Evolutionary conservation across 2,888 invertebrate species (phyloP).

Genomic region (Hedya salicella): DNA sequence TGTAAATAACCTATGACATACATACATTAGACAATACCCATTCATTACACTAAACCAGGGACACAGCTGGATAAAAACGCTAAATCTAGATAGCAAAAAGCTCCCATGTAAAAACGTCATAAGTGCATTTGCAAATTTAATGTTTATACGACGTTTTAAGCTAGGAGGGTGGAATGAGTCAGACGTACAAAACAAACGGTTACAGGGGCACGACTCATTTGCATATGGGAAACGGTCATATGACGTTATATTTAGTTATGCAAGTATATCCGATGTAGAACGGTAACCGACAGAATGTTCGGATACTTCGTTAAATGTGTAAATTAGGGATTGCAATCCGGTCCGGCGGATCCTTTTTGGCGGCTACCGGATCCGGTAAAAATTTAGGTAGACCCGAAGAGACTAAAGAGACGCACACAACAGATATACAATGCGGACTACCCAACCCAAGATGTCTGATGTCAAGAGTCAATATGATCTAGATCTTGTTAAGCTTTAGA

Average conservation of each 20-base stretch:
- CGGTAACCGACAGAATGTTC: constrained; percentile 7
- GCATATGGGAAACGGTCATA: constrained; percentile 79
- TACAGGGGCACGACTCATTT: constrained; percentile 77
- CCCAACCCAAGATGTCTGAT: no score
- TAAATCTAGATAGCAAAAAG: constrained; percentile 43
- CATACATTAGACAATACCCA: constrained; percentile 29
- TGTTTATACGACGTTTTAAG: constrained; percentile 10
- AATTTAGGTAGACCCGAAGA: no score
- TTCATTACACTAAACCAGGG: constrained; percentile 36
- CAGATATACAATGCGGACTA: no score
- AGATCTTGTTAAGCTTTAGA: no score
- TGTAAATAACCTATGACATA: constrained; percentile 18
- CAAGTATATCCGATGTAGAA: background rate
- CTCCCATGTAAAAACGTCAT: background rate
- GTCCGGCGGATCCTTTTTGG: no score
- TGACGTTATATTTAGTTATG: constrained; percentile 47
- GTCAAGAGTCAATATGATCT: no score
- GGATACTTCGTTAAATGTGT: background rate
- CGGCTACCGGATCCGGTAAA: no score
- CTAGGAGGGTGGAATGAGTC: constrained; percentile 51
- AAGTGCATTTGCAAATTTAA: background rate
- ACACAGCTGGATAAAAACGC: constrained; percentile 41
- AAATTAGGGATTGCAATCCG: no score
- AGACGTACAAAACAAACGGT: constrained; percentile 78
- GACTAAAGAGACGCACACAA: no score